Percentiles rank a stretch among this genome's conserved stretches.
Evolutionary conservation across 2,113 vertebrate species (phyloP).

Genomic region (Geococcyx californianus): DNA sequence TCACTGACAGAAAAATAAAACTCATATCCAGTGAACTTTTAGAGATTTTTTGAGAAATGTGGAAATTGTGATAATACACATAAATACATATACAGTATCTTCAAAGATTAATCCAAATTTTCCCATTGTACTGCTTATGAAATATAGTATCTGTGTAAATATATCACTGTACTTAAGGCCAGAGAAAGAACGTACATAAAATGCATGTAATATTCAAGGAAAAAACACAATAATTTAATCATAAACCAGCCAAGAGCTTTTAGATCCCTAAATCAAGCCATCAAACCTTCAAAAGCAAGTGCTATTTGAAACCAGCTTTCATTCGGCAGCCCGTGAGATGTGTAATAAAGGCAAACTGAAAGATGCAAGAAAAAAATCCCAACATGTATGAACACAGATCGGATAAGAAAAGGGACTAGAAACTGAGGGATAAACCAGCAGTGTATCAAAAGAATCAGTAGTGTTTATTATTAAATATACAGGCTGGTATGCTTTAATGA

Average conservation of each 20-base stretch:
- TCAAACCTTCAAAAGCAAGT: not conserved
- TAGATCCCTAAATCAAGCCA: not conserved
- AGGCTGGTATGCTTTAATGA: not conserved
- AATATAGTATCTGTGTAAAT: not conserved
- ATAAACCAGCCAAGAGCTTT: not conserved
- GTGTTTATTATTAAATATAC: not conserved
- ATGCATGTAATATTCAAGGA: not conserved
- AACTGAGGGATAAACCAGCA: not conserved
- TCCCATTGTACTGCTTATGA: not conserved
- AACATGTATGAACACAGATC: not conserved
- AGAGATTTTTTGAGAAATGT: not conserved
- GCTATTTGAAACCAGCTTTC: not conserved
- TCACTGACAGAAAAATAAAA: not conserved
- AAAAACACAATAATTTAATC: not conserved
- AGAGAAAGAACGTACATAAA: not conserved
- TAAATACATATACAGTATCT: not conserved
- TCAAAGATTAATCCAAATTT: not conserved
- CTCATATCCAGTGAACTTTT: not conserved
- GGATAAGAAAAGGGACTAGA: not conserved
- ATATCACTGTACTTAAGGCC: not conserved
- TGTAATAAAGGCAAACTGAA: not conserved
- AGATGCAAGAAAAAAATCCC: not conserved
- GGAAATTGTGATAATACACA: not conserved
- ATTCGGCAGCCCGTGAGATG: not conserved
- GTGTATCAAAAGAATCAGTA: not conserved